Percentiles rank a stretch among this genome's conserved stretches.
These are phyloP conservation scores for Actias luna DNA, from an alignment of 2,888 invertebrate species.

Conservation along the genomic window DNA sequence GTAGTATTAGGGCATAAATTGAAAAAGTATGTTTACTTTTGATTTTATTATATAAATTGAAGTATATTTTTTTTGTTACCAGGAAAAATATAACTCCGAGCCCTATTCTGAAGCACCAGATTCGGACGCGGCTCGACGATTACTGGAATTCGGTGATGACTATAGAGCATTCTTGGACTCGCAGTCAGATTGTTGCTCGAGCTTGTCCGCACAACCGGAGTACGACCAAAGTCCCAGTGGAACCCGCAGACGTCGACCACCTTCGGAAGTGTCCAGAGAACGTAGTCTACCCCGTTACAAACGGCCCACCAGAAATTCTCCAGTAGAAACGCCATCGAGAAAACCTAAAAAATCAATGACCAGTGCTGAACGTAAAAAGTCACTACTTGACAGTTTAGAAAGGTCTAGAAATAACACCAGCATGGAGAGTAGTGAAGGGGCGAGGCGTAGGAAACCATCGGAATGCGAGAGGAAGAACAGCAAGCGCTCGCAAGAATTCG, in stretches of 20 bases:
- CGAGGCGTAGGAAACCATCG: slow-evolving; percentile 62
- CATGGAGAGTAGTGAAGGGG: slow-evolving; percentile 72
- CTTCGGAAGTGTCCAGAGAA: slow-evolving; percentile 62
- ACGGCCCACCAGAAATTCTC: slow-evolving; percentile 62
- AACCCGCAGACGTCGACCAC: slow-evolving; percentile 65
- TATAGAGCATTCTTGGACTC: slow-evolving; percentile 94
- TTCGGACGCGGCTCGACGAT: slow-evolving; percentile 90
- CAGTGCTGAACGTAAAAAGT: slow-evolving; percentile 76
- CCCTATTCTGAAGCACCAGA: slow-evolving; percentile 93
- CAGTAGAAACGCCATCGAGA: slow-evolving; percentile 62
- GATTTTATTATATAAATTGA: no score
- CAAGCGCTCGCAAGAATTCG: slow-evolving; percentile 75
- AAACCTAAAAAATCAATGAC: slow-evolving; percentile 78
- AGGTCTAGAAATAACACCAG: slow-evolving; percentile 74
- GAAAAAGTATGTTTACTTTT: no score
- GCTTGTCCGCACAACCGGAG: slow-evolving; percentile 85
- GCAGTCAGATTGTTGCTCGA: slow-evolving; percentile 93
- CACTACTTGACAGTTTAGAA: slow-evolving; percentile 72
- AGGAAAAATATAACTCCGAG: slow-evolving; percentile 96
- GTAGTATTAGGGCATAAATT: neutral
- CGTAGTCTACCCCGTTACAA: slow-evolving; percentile 64
- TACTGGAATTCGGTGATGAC: slow-evolving; percentile 94
- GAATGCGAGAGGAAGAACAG: slow-evolving; percentile 65
- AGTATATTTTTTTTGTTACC: slow-evolving; percentile 46
- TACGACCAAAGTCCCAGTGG: slow-evolving; percentile 63